phyloP scores from a whole-genome alignment of 1,140 invertebrate genomes.

The Solenopsis fugax region DNA sequence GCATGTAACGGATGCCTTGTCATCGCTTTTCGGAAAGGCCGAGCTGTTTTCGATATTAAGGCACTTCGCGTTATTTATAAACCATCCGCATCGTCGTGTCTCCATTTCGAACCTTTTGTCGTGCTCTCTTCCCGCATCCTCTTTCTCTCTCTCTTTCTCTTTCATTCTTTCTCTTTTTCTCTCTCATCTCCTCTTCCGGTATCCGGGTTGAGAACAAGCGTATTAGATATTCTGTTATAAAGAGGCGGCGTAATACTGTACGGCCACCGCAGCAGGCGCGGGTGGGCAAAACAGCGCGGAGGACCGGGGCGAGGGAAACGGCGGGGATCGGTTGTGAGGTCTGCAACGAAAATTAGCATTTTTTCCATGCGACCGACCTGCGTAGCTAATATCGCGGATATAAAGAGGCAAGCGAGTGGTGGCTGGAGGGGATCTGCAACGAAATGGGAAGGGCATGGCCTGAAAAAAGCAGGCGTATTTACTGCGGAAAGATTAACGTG shows the following conservation, averaged over 20 bases:
- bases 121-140: background rate
- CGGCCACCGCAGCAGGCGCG: slow-evolving; percentile 27
- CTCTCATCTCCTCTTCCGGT: background rate
- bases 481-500: slow-evolving; percentile 74
- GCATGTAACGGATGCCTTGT: slow-evolving; percentile 37
- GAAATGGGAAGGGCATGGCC: background rate
- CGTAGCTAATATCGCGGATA: slow-evolving; percentile 70
- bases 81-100: slow-evolving; percentile 12
- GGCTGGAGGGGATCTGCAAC: slow-evolving; percentile 54
- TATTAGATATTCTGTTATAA: slow-evolving; percentile 75
- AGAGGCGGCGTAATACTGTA: slow-evolving; percentile 67
- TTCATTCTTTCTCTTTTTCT: slow-evolving; percentile 9
- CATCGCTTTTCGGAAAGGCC: slow-evolving; percentile 55
- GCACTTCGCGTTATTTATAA: slow-evolving; percentile 69
- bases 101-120: background rate
- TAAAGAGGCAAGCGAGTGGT: slow-evolving; percentile 60
- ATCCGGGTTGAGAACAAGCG: slow-evolving; percentile 61
- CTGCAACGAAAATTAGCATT: slow-evolving; percentile 78
- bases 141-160: background rate
- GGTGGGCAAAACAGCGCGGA: slow-evolving; percentile 33
- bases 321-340: slow-evolving; percentile 32
- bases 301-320: background rate
- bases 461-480: slow-evolving; percentile 64
- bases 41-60: slow-evolving; percentile 69
- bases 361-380: slow-evolving; percentile 75